Percentiles rank a stretch among this genome's conserved stretches.
Evolutionary conservation across 1,140 invertebrate species (phyloP).

Genomic region (Zeugodacus cucurbitae): DNA sequence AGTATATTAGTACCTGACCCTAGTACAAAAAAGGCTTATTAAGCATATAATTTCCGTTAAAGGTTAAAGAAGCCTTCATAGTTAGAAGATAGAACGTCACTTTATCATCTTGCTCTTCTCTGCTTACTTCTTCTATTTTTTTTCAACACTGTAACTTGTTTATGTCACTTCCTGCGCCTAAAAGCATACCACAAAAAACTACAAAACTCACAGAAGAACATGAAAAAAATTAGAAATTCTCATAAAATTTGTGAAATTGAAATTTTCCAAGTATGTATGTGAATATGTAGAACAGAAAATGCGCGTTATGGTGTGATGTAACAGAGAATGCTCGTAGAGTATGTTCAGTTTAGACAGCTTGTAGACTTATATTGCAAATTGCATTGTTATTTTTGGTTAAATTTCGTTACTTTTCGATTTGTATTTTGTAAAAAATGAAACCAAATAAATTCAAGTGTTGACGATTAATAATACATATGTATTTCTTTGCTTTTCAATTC

Average conservation of each 20-base stretch:
- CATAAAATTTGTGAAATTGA: background rate
- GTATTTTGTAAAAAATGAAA: conserved; percentile 14
- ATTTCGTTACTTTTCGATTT: conserved; percentile 8
- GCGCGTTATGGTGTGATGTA: background rate
- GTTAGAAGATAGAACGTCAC: too few species aligned
- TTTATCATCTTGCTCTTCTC: too few species aligned
- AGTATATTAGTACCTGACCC: too few species aligned
- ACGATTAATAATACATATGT: background rate
- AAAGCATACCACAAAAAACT: background rate
- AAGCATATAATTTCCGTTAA: too few species aligned
- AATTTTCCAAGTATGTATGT: background rate
- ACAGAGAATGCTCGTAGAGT: background rate
- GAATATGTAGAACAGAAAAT: background rate
- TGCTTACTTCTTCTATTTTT: too few species aligned
- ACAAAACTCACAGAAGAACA: background rate
- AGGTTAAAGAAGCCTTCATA: too few species aligned
- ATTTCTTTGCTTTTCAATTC: too few species aligned
- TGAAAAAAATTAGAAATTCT: background rate
- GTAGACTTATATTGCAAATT: background rate
- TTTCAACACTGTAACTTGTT: too few species aligned
- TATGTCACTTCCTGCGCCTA: background rate
- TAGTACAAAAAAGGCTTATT: too few species aligned
- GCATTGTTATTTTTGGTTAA: background rate
- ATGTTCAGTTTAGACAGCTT: background rate
- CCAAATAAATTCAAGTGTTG: conserved; percentile 35